Conservation (phyloP, 2,888 invertebrate genomes). For the Latrodectus elegans region DNA sequence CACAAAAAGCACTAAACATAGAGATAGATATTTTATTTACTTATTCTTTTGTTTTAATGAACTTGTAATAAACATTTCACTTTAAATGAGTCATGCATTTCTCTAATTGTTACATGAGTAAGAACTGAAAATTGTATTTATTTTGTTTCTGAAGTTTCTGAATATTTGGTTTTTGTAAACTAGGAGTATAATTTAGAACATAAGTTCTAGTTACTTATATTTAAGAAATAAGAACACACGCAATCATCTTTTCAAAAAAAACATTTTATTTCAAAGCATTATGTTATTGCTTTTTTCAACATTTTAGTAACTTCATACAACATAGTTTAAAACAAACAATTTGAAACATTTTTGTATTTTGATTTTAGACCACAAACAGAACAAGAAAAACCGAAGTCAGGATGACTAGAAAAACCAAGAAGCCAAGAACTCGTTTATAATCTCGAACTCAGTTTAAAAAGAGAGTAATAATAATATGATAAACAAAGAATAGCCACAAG, state of each 20-base stretch:
- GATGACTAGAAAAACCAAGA: conserved; percentile 51
- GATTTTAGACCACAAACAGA: conserved; percentile 1
- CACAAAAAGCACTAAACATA: too few relatives aligned
- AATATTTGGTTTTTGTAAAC: too few relatives aligned
- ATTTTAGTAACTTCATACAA: conserved; percentile 31
- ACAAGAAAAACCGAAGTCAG: conserved; percentile 16
- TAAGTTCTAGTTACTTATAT: too few relatives aligned
- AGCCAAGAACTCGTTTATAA: conserved; percentile 11
- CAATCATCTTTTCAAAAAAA: conserved; percentile 3
- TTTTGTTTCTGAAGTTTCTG: too few relatives aligned
- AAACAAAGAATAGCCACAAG: too few relatives aligned
- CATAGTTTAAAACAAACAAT: conserved; percentile 61
- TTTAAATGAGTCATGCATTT: too few relatives aligned
- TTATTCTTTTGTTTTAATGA: too few relatives aligned
- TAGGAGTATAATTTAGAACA: too few relatives aligned
- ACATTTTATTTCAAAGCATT: conserved; percentile 55
- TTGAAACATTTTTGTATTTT: conserved; percentile 47
- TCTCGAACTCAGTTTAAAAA: neutral
- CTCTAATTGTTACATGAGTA: neutral
- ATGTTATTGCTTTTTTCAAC: conserved; percentile 35
- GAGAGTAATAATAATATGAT: too few relatives aligned
- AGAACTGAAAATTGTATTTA: neutral
- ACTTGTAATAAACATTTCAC: too few relatives aligned
- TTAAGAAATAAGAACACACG: neutral
- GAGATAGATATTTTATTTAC: too few relatives aligned